A percentile compares a stretch with the other conserved stretches of the same genome.
These are phyloP conservation scores for Hesperia comma DNA, from an alignment of 2,888 invertebrate genomes.

Conservation along the genomic window DNA sequence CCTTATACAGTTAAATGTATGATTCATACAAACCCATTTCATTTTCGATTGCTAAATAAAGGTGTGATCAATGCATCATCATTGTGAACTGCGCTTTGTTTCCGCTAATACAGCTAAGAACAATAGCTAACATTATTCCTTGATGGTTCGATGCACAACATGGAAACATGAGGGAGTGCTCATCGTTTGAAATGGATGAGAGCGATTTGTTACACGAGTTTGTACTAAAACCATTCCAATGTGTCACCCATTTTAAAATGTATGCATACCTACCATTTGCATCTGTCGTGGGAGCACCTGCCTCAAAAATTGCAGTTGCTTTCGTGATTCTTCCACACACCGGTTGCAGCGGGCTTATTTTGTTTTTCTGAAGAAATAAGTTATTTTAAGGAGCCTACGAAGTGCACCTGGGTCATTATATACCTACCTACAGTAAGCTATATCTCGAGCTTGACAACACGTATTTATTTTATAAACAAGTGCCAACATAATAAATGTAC, in stretches of 20 bases:
- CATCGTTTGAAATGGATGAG: conserved; percentile 3
- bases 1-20: neutral
- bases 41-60: conserved; percentile 29
- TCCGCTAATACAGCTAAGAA: conserved; percentile 61
- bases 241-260: neutral
- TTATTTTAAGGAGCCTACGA: too few relatives aligned
- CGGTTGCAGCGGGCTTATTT: neutral
- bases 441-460: too few relatives aligned
- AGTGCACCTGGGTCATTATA: too few relatives aligned
- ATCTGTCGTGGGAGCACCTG: neutral
- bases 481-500: too few relatives aligned
- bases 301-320: neutral
- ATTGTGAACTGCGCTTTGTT: conserved; percentile 53
- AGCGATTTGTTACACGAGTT: neutral
- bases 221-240: conserved; percentile 12
- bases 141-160: conserved; percentile 57
- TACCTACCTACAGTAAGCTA: too few relatives aligned
- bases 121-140: conserved; percentile 64
- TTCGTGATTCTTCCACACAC: neutral
- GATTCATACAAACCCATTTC: conserved; percentile 22
- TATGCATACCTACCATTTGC: conserved; percentile 9
- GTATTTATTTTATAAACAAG: neutral
- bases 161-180: conserved; percentile 49
- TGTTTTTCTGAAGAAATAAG: neutral
- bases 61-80: conserved; percentile 26